Evolutionary conservation across 2,797 vertebrate genomes (phyloP).

Genomic region (Sparidentex hasta): DNA sequence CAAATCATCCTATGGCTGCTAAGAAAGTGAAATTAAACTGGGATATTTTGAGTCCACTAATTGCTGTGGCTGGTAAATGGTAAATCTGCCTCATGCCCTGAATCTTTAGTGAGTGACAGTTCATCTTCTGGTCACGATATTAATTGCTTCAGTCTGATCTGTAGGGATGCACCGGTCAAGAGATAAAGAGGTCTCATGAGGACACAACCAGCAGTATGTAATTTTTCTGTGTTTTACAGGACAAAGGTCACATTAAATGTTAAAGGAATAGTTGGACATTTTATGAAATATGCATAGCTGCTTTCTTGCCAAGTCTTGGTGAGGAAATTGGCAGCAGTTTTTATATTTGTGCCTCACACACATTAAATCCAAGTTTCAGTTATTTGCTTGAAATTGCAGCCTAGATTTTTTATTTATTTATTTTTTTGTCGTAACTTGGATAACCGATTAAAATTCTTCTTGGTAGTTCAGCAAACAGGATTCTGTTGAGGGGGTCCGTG

Average conservation of each 20-base stretch:
- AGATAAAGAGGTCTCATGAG: constrained; percentile 32
- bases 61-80: constrained; percentile 70
- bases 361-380: too few species aligned
- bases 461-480: background rate
- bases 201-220: constrained; percentile 18
- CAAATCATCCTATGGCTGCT: constrained; percentile 71
- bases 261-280: constrained; percentile 14
- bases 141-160: constrained; percentile 57
- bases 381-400: too few species aligned
- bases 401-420: too few species aligned
- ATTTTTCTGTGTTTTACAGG: constrained; percentile 27
- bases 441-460: background rate
- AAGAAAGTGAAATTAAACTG: constrained; percentile 70
- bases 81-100: constrained; percentile 47
- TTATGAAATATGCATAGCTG: background rate
- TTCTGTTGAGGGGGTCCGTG: too few species aligned
- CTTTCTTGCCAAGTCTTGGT: background rate
- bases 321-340: background rate
- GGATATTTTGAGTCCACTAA: constrained; percentile 68
- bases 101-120: constrained; percentile 47
- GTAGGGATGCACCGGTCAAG: constrained; percentile 21
- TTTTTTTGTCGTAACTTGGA: background rate
- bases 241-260: constrained; percentile 17
- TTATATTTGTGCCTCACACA: background rate
- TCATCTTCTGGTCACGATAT: constrained; percentile 52